Conservation (phyloP, 1,140 invertebrate genomes). For the Drosophila arawakana region DNA sequence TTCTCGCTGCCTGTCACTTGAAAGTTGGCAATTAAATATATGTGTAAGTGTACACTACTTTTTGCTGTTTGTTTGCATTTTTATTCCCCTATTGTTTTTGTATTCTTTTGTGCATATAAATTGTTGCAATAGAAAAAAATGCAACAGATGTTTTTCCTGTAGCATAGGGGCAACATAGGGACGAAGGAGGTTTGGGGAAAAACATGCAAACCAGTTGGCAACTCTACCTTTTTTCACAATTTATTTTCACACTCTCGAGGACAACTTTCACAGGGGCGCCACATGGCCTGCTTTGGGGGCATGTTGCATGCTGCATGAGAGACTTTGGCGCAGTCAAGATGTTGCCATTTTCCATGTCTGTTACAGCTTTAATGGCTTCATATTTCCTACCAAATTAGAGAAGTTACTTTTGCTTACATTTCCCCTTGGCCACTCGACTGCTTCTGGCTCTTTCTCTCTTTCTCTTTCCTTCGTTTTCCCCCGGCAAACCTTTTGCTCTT, state of each 20-base stretch:
- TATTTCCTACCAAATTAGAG: constrained; percentile 83
- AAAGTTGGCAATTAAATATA: constrained; percentile 83
- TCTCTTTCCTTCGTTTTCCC: too few species aligned
- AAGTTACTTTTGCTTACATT: constrained; percentile 75
- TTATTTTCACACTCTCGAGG: constrained; percentile 83
- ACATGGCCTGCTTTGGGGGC: constrained; percentile 47
- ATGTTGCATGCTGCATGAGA: constrained; percentile 38
- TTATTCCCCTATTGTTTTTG: constrained; percentile 33
- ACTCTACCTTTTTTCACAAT: constrained; percentile 68
- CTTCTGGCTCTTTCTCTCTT: neutral
- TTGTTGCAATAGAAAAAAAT: constrained; percentile 72
- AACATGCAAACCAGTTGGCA: constrained; percentile 72
- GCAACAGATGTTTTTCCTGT: constrained; percentile 72
- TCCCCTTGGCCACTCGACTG: constrained; percentile 48
- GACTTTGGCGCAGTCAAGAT: constrained; percentile 70
- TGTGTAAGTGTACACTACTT: constrained; percentile 29
- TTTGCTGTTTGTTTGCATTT: constrained; percentile 28
- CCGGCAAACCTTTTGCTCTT: neutral
- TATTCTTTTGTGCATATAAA: constrained; percentile 57
- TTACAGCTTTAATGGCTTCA: constrained; percentile 83
- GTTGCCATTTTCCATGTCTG: constrained; percentile 72
- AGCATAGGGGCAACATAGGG: neutral
- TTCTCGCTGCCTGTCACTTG: constrained; percentile 71
- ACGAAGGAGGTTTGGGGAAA: neutral
- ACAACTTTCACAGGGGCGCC: constrained; percentile 65